Base-by-base conservation (phyloP, 2,888 invertebrate species). In the Busseola fusca region DNA sequence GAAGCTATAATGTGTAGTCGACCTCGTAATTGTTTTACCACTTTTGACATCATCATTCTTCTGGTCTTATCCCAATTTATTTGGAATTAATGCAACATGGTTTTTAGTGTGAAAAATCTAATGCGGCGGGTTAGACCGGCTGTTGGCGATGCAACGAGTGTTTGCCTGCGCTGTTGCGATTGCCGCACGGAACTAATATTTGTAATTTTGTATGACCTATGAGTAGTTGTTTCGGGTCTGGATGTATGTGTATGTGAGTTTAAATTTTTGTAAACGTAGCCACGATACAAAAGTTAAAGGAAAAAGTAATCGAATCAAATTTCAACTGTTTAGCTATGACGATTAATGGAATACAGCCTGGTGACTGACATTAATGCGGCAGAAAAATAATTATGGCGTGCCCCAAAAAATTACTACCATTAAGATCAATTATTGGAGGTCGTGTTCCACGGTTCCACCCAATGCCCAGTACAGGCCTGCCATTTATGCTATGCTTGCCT, bases 401-500 rank as follows among this genome's bases (percentile, higher is more conserved):
- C 16, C 34, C 40, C 18, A 56, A 64, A 69, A 57, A 25, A 75
- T 1, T 1, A 25, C 30, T 66, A n/a, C 30, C 5, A 75, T 48
- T 60, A 76, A 60, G 25, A 40, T 27, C 14, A 75, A 30, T 68
- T 21, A 48, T 25, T 34, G 60, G 30, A 60, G 48, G 30, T 67
- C 52, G 45, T 9, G 56, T 50, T 59, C 67, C 57, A 58, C 27
- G 50, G 66, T 50, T 59, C 67, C 50, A 66, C 27, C 50, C n/a
- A 45, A 18, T 30, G 58, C 67, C 37, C 50, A 45, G 27, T 27
- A 75, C 48, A 73, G 57, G n/a, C 71, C 60, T 45, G 42, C 21
- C 56, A 60, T 40, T 59, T 69, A 18, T 60, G 76, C 59, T 52
- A 77, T 62, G 78, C 50, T 74, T 74, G 78, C 78, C 27, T 74